Evolutionary conservation across 2,888 invertebrate genomes (phyloP), one percentile per base, ranked within the genome.

Genomic region (Deroplatys truncata): DNA sequence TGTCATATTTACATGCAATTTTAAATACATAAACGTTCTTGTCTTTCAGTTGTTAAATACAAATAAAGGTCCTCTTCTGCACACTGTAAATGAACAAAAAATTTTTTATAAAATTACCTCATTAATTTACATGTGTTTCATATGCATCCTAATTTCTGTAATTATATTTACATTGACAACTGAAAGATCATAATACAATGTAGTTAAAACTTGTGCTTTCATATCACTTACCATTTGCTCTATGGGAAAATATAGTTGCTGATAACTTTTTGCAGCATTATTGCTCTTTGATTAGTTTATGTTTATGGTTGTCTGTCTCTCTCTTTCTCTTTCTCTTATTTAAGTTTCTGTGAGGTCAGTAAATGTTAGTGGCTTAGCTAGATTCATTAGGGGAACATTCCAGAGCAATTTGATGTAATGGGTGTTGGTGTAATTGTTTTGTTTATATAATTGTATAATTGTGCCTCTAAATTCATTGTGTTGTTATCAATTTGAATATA

Each of bases 401-500:
- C 87, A 83, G 31, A 29, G 43, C 82, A 87, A 29, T 83, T 87
- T 16, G 83, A 83, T 87, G 87, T 87, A 87, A 87, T 87, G 87
- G 87, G 87, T 87, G 87, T 87, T 87, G 87, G 83, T 87, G 87
- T 87, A 87, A 83, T 87, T 72, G 56, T 72, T 56, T 84, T 87
- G 83, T 87, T 87, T 83, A 82, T 87, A 87, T 87, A 83, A 87
- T 35, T 87, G 87, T 87, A 83, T 87, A 87, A 82, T 43, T 87
- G 87, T 87, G 87, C 87, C 87, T 87, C 87, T 87, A 87, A 87
- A 87, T 87, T 87, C 15, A 83, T 87, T 87, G 87, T 87, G 87
- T 82, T 87, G 83, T 87, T 87, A 72, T 72, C 56, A 20, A 72
- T 20, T 72, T 72, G 56, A 72, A 20, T 72, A 20, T 87, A 83